Conservation (phyloP, 2,888 invertebrate species). For the Melieria crassipennis region DNA sequence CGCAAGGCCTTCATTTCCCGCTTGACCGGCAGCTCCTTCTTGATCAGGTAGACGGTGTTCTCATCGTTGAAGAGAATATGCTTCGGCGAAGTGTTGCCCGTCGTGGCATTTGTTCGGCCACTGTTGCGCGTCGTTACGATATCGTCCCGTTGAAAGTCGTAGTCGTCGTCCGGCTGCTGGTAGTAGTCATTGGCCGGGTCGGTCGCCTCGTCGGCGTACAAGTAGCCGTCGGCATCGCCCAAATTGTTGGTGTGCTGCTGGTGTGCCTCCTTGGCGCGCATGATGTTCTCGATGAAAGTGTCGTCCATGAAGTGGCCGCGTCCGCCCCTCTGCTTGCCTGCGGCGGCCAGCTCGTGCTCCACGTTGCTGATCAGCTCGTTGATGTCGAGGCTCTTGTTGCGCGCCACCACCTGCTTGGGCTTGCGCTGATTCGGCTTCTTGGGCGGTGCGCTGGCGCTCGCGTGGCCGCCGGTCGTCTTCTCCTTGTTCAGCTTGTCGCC, state of each 20-base stretch:
- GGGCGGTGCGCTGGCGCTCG: conserved; percentile 29
- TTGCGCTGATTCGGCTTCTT: conserved; percentile 47
- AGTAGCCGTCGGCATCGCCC: conserved; percentile 10
- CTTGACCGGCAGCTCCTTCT: conserved; percentile 61
- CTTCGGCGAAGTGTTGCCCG: conserved; percentile 42
- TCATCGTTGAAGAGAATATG: conserved; percentile 65
- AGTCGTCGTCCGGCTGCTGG: conserved; percentile 12
- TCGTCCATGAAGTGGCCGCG: conserved; percentile 54
- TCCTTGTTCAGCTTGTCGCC: conserved; percentile 59
- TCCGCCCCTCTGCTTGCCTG: conserved; percentile 34
- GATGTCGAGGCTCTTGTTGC: conserved; percentile 64
- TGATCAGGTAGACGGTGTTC: conserved; percentile 64
- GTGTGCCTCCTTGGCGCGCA: conserved; percentile 47
- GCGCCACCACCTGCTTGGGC: conserved; percentile 47
- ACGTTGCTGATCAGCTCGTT: conserved; percentile 61
- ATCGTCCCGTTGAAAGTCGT: neutral
- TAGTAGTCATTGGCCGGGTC: neutral
- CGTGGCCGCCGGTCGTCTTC: conserved; percentile 45
- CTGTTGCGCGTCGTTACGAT: conserved; percentile 12
- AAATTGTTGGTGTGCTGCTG: conserved; percentile 34
- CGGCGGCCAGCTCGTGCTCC: conserved; percentile 51
- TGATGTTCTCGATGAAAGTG: conserved; percentile 50
- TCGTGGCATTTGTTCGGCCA: neutral
- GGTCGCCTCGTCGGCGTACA: neutral
- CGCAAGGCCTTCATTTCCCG: conserved; percentile 45